Evolutionary conservation across 1,140 invertebrate species (phyloP).

Genomic region (Eumaeus atala): DNA sequence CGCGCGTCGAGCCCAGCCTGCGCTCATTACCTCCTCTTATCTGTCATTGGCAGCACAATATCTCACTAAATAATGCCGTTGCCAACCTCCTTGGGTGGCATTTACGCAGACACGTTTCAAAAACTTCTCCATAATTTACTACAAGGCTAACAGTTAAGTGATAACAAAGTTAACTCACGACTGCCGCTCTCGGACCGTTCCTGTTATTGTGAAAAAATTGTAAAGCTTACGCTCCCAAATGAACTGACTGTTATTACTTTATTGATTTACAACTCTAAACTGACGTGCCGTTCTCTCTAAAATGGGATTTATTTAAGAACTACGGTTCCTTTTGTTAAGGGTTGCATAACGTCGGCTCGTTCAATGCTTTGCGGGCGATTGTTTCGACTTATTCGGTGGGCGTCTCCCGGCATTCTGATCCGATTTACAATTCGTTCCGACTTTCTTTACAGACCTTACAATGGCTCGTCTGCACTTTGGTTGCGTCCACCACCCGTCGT

Average conservation of each 20-base stretch:
- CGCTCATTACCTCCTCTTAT: slow-evolving; percentile 56
- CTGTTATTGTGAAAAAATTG: slow-evolving; percentile 12
- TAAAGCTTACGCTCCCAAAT: slow-evolving; percentile 11
- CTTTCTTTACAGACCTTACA: slow-evolving; percentile 55
- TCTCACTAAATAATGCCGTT: slow-evolving; percentile 45
- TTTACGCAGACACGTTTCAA: slow-evolving; percentile 4
- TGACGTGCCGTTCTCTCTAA: slow-evolving; percentile 23
- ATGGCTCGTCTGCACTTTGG: slow-evolving; percentile 37
- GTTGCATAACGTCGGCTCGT: slow-evolving; percentile 51
- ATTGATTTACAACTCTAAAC: slow-evolving; percentile 47
- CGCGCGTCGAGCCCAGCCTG: slow-evolving; percentile 10
- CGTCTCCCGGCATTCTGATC: slow-evolving; percentile 52
- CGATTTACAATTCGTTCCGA: slow-evolving; percentile 67
- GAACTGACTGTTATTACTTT: slow-evolving; percentile 31
- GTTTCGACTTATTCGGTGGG: slow-evolving; percentile 59
- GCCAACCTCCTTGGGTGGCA: slow-evolving; percentile 35
- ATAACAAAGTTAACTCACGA: slow-evolving; percentile 19
- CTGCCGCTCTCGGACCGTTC: background rate
- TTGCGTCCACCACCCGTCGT: slow-evolving; percentile 46
- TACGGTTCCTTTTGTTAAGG: slow-evolving; percentile 57
- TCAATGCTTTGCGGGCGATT: slow-evolving; percentile 44
- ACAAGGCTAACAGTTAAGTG: slow-evolving; percentile 18
- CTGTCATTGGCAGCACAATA: slow-evolving; percentile 62
- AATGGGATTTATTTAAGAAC: slow-evolving; percentile 41
- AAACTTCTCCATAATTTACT: slow-evolving; percentile 13